These are phyloP conservation scores for Diglossa brunneiventris DNA, from an alignment of 2,113 vertebrate species.

Conservation along the genomic window DNA sequence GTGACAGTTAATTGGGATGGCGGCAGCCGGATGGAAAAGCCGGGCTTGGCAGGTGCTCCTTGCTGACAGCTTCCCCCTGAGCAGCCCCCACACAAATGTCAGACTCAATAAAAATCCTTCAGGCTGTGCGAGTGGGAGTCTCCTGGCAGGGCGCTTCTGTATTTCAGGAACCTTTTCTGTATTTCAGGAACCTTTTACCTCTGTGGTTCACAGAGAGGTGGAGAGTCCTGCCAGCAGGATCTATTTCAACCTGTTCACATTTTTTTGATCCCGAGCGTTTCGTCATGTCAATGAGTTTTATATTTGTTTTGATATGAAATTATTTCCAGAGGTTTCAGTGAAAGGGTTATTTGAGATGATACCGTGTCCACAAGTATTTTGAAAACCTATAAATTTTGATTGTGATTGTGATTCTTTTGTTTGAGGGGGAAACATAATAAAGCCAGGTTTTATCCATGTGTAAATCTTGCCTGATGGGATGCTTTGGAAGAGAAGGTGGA, in stretches of 20 bases:
- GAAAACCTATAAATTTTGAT: background rate
- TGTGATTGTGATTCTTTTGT: background rate
- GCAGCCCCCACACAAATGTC: constrained; percentile 37
- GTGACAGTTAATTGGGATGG: constrained; percentile 37
- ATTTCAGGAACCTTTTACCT: constrained; percentile 4
- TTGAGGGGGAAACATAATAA: fast-evolving
- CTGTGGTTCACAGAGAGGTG: background rate
- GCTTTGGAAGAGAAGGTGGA: background rate
- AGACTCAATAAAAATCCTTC: constrained; percentile 60
- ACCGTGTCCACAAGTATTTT: background rate
- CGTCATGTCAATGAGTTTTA: constrained; percentile 1
- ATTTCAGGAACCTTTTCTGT: background rate
- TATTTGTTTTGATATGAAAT: constrained; percentile 4
- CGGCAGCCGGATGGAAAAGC: constrained; percentile 10
- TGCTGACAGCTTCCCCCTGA: constrained; percentile 55
- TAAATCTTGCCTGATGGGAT: background rate
- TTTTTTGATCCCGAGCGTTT: background rate
- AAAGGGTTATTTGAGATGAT: background rate
- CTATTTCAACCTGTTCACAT: background rate
- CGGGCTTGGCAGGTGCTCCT: constrained; percentile 52
- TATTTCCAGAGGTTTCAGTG: background rate
- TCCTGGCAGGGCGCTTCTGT: background rate
- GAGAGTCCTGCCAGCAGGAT: background rate
- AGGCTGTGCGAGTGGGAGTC: background rate
- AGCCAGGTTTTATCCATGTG: background rate